phyloP scores from a whole-genome alignment of 1,140 invertebrate genomes.

The Bombus affinis region DNA sequence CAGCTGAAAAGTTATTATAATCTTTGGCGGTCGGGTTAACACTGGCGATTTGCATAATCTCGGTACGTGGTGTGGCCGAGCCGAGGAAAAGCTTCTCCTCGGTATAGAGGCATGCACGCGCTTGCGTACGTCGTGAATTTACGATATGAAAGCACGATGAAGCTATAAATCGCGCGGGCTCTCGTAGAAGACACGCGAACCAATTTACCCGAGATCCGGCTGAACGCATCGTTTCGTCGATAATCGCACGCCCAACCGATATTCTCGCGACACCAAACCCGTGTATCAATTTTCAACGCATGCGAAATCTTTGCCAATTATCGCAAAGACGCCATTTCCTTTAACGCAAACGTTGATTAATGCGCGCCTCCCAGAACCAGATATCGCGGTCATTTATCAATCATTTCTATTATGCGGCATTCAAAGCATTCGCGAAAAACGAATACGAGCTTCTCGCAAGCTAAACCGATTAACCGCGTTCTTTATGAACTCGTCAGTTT shows the following conservation, averaged over 20 bases:
- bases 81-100: slow-evolving; percentile 35
- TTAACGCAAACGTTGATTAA: background rate
- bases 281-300: slow-evolving; percentile 10
- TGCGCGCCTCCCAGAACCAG: background rate
- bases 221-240: slow-evolving; percentile 33
- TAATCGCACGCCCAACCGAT: slow-evolving; percentile 24
- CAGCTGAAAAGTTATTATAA: slow-evolving; percentile 44
- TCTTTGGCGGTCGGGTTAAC: slow-evolving; percentile 33
- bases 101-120: background rate
- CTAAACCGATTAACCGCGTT: background rate
- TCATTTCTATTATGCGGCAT: background rate
- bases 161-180: slow-evolving; percentile 77
- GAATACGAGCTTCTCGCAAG: too few relatives aligned
- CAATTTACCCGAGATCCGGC: slow-evolving; percentile 74
- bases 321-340: background rate
- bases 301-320: background rate
- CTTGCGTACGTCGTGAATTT: slow-evolving; percentile 38
- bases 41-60: slow-evolving; percentile 59
- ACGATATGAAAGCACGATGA: slow-evolving; percentile 71
- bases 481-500: too few relatives aligned
- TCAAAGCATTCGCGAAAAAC: too few relatives aligned
- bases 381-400: background rate
- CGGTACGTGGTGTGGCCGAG: background rate
- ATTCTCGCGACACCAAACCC: background rate
- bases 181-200: slow-evolving; percentile 78